phyloP scores from a whole-genome alignment of 2,888 invertebrate species.

The Antitype chi region DNA sequence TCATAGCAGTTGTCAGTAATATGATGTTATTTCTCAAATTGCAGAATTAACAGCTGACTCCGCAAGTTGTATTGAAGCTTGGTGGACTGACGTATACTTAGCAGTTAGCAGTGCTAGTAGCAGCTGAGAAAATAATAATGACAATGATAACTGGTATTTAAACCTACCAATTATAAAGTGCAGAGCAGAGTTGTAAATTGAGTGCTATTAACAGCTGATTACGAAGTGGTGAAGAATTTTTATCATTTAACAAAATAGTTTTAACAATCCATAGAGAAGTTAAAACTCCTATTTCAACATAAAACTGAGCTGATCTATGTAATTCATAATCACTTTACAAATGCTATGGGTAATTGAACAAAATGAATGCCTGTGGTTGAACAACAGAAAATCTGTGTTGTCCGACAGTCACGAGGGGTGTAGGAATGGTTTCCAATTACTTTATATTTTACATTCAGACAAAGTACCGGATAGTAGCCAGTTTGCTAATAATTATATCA shows the following conservation, averaged over 20 bases:
- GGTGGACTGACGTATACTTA: neutral
- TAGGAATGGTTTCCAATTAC: neutral
- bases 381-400: neutral
- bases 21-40: neutral
- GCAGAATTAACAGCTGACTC: neutral
- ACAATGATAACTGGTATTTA: neutral
- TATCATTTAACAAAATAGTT: neutral
- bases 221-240: neutral
- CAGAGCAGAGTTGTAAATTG: too few species aligned
- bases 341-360: conserved; percentile 1
- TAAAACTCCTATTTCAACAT: neutral
- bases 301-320: neutral
- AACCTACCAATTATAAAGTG: too few species aligned
- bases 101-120: neutral
- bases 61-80: neutral
- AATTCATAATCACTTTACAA: neutral
- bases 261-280: neutral
- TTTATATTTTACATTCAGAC: neutral
- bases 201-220: too few species aligned
- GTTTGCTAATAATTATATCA: neutral
- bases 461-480: neutral
- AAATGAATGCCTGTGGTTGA: neutral
- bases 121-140: neutral
- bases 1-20: neutral
- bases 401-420: neutral